These are phyloP conservation scores for Heliocidaris erythrogramma DNA, from an alignment of 35 echinoderm and acorn worm species.

Conservation along the genomic window DNA sequence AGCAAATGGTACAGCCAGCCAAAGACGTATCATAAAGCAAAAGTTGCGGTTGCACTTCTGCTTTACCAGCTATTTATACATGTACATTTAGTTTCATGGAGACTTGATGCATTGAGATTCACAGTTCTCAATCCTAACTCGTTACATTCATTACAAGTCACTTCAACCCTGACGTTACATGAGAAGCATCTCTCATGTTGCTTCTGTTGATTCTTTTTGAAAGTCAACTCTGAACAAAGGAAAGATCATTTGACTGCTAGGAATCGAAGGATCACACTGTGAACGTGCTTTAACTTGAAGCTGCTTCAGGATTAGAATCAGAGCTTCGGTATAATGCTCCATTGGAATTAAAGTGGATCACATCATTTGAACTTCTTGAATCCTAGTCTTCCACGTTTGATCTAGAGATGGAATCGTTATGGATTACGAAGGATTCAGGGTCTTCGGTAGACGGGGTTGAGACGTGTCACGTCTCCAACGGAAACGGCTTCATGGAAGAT, in stretches of 20 bases:
- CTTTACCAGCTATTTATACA: no score
- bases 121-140: not conserved
- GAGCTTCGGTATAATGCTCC: not conserved
- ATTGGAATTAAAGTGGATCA: not conserved
- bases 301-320: not conserved
- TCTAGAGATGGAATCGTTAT: constrained; percentile 27
- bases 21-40: not conserved
- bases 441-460: not conserved
- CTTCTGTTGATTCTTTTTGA: not conserved
- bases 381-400: not conserved
- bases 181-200: not conserved
- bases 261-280: not conserved
- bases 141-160: not conserved
- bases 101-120: not conserved
- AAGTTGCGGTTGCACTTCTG: no score
- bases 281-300: not conserved
- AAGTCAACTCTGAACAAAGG: not conserved
- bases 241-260: not conserved
- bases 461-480: not conserved
- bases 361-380: not conserved
- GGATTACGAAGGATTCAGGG: constrained; percentile 37
- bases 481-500: not conserved
- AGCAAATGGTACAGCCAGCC: not conserved
- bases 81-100: no score
- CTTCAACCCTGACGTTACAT: no score